Conservation (phyloP, 2,113 vertebrate genomes). For the Furnarius figulus region DNA sequence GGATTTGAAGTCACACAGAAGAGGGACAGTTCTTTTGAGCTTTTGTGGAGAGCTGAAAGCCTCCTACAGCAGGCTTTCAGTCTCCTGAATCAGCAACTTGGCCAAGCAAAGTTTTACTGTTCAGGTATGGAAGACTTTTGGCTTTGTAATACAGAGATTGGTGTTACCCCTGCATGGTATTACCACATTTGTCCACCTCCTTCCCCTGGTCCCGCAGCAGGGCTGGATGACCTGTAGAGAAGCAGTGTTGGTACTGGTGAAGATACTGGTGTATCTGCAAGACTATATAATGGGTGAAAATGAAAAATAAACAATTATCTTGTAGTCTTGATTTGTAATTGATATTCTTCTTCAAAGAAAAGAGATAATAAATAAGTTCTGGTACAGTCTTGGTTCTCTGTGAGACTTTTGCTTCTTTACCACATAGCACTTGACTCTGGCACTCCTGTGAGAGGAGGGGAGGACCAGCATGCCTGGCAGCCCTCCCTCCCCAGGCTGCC, state of each 20-base stretch:
- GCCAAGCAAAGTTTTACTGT: not conserved
- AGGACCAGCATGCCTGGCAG: not conserved
- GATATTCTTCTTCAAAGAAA: not conserved
- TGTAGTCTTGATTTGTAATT: not conserved
- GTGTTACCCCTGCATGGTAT: not conserved
- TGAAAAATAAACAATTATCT: not conserved
- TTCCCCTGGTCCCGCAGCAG: not conserved
- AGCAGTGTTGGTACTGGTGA: fast-evolving
- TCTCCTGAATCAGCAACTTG: not conserved
- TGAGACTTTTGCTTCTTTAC: not conserved
- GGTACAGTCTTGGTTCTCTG: not conserved
- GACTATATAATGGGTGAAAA: not conserved
- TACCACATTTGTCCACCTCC: not conserved
- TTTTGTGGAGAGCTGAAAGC: not conserved
- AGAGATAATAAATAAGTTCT: not conserved
- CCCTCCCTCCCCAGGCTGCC: not conserved
- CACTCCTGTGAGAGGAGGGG: not conserved
- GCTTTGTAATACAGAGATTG: not conserved
- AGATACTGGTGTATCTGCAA: not conserved
- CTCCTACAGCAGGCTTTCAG: not conserved
- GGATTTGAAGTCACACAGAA: not conserved
- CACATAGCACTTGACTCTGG: not conserved
- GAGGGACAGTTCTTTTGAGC: not conserved
- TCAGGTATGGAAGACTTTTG: not conserved
- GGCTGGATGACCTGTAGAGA: not conserved